Evolutionary conservation across 2,888 invertebrate species (phyloP), one percentile per base, ranked within the genome.

Genomic region (Drosophila falleni): DNA sequence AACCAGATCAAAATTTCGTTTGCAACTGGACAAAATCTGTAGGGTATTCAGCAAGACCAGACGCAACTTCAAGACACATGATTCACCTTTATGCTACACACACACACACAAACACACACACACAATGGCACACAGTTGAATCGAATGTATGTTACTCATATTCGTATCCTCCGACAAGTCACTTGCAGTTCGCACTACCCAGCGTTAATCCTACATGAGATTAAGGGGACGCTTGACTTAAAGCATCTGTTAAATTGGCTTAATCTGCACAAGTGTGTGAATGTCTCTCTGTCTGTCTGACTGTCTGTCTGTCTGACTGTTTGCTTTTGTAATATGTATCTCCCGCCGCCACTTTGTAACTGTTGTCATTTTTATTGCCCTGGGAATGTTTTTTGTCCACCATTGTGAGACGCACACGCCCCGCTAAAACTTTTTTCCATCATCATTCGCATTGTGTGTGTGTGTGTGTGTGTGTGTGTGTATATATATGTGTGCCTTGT

Each of bases 161-260:
- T 42, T 47, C 33, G 63, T 56, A 46, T 56, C 53, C 44, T 44
- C 10, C 23, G 54, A 49, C 53, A 61, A 72, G 59, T 49, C 62
- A 66, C 78, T 64, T 78, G 73, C 61, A 71, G 70, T 69, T 85
- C 74, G 59, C 82, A 76, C 80, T 85, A 66, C 67, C 49, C 46
- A 60, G 70, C 71, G 79, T 71, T 85, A 89, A 89, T 85, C 84
- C 89, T 49, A 77, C 80, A 77, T 74, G 82, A 71, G 84, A 85
- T 87, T 86, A 83, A 71, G 87, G 81, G 33, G 54, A 75, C 55
- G 81, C 61, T 74, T 87, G 89, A 89, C 89, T 87, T 89, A 80
- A 87, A 89, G 86, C 89, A 84, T 87, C 90, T 89, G 86, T 89
- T 87, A 89, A 87, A 87, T 89, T 89, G 89, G 86, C 89, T 87